Percentiles rank a stretch among this genome's conserved stretches.
These are phyloP conservation scores for Iselma pallidipennis DNA, from an alignment of 2,888 invertebrate genomes.

Conservation along the genomic window DNA sequence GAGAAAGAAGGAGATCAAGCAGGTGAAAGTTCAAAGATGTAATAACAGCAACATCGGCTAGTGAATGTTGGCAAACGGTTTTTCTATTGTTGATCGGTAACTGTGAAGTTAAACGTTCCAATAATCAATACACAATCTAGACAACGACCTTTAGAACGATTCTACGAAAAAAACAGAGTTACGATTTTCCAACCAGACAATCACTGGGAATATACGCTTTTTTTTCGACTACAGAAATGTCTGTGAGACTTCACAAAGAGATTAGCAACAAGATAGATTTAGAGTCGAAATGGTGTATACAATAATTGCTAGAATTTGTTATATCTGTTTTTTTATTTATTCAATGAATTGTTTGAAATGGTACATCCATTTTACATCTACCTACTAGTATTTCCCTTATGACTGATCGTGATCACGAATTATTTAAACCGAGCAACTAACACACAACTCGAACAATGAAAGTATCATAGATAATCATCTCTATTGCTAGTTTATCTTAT, in stretches of 20 bases:
- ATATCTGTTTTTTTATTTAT: too few species aligned
- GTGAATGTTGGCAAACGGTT: too few species aligned
- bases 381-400: background rate
- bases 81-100: background rate
- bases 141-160: background rate
- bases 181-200: too few species aligned
- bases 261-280: too few species aligned
- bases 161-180: too few species aligned
- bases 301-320: too few species aligned
- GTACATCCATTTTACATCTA: background rate
- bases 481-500: background rate
- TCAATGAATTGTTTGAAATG: background rate
- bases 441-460: constrained; percentile 23
- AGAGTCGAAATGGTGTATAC: too few species aligned
- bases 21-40: background rate
- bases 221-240: too few species aligned
- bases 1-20: too few species aligned
- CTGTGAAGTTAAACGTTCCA: background rate
- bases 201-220: too few species aligned
- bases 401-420: constrained; percentile 23
- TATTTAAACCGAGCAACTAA: constrained; percentile 15
- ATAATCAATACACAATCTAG: background rate
- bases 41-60: too few species aligned
- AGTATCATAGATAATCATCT: constrained; percentile 20
- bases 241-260: too few species aligned